Base-by-base conservation (phyloP, 2,113 vertebrate genomes). In the Furnarius figulus region DNA sequence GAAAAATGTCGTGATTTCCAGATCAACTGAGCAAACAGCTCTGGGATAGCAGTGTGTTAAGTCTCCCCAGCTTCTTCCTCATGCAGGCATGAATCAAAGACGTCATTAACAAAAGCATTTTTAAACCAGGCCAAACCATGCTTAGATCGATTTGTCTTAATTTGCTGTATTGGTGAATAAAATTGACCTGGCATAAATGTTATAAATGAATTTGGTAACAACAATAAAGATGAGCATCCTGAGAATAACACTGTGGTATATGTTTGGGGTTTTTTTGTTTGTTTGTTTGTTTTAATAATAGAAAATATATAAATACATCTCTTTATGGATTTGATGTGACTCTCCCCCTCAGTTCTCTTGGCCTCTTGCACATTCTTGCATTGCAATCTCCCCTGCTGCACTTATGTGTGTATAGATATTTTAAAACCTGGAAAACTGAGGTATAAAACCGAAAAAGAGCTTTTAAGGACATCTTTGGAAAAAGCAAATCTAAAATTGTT, bases 1-100 rank as follows among this genome's bases (percentile, higher is more conserved):
- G 68, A 10, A 33, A 80, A 8, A 13, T 17, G 55, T 4, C 8
- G 67, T 12, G 33, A 66, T 76, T 84, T 74, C 86, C 76, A 56
- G 59, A 71, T 37, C n/a, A 27, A 9, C 12, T 5, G 31, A 67
- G 42, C 56, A 62, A 92, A 76, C 58, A 84, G 82, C 77, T 84
- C 72, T 27, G 47, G 53, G 75, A 10, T 35, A 66, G 12, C 33
- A 52, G 39, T 8, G 28, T 55, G 28, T 67, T 31, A 70, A 94
- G 77, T 35, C 5, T 20, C 72, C 33, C 1, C 5, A 28, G 22
- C 7, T 70, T 23, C 62, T 87, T 56, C 22, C 4, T 67, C 30
- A 2, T 1, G 20, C 12, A 28, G 52, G 14, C 8, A 4, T 4
- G 50, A 56, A 49, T 6, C 0, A 0, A 39, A 55, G 40, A 28